Evolutionary conservation across 2,113 vertebrate genomes (phyloP).

Genomic region (Zosterops borbonicus): DNA sequence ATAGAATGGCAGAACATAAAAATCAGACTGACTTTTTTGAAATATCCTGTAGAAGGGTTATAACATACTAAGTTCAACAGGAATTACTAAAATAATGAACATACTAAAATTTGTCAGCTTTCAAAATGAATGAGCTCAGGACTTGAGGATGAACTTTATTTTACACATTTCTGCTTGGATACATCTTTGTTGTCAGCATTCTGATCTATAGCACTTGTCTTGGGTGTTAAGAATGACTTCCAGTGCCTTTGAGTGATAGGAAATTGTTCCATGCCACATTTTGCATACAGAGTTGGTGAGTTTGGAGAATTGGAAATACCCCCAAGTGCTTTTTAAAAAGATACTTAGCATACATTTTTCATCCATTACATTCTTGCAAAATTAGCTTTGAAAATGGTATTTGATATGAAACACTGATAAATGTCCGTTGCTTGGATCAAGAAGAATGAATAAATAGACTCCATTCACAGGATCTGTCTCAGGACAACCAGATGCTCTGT

Average conservation of each 20-base stretch:
- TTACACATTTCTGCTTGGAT: not conserved
- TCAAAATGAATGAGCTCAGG: not conserved
- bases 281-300: not conserved
- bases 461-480: not conserved
- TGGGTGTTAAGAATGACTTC: not conserved
- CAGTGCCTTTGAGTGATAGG: not conserved
- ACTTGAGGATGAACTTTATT: not conserved
- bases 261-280: not conserved
- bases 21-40: not conserved
- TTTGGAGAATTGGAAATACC: not conserved
- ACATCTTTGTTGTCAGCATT: not conserved
- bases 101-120: not conserved
- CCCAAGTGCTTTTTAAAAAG: not conserved
- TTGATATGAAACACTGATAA: not conserved
- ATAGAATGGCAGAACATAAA: not conserved
- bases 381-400: not conserved
- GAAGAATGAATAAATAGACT: not conserved
- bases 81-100: not conserved
- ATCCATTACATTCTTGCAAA: not conserved
- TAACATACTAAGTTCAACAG: not conserved
- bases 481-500: not conserved
- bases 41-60: not conserved
- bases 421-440: not conserved
- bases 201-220: not conserved
- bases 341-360: not conserved